Percentiles rank a stretch among this genome's conserved stretches.
phyloP scores from a whole-genome alignment of 2,888 invertebrate genomes.

The Drosophila fungiperda region DNA sequence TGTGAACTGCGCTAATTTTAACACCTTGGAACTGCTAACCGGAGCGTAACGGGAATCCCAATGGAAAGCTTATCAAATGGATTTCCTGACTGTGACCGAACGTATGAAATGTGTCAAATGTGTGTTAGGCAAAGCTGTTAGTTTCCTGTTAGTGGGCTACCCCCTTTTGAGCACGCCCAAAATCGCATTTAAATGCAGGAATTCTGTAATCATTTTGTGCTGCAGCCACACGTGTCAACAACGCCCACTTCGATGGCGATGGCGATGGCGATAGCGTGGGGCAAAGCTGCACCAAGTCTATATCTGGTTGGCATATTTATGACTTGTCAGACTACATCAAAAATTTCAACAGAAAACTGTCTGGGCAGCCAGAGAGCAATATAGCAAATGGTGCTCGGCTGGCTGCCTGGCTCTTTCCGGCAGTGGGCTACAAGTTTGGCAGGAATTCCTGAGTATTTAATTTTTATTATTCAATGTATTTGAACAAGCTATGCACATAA shows the following conservation, averaged over 20 bases:
- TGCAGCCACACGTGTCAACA: conserved; percentile 40
- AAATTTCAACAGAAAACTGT: conserved; percentile 45
- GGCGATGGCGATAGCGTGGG: conserved; percentile 7
- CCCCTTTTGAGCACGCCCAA: conserved; percentile 9
- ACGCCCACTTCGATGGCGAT: conserved; percentile 52
- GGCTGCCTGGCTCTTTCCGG: conserved; percentile 48
- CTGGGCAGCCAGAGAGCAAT: conserved; percentile 49
- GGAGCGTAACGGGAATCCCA: conserved; percentile 1
- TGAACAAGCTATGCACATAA: conserved; percentile 47
- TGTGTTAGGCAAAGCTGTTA: conserved; percentile 3
- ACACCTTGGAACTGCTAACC: conserved; percentile 13
- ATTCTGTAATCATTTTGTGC: conserved; percentile 54
- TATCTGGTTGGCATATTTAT: conserved; percentile 67
- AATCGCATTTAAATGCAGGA: conserved; percentile 37
- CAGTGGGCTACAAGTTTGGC: conserved; percentile 67
- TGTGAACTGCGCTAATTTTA: conserved; percentile 39
- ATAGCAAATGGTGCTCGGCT: conserved; percentile 25
- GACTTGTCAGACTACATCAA: conserved; percentile 50
- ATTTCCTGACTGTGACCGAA: conserved; percentile 19
- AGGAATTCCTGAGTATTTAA: conserved; percentile 72
- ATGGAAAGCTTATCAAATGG: conserved; percentile 60
- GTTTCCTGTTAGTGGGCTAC: conserved; percentile 17
- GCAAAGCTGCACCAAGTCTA: conserved; percentile 27
- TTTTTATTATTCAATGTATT: conserved; percentile 35
- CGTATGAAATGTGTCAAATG: conserved; percentile 34